These are phyloP conservation scores for Hyles lineata DNA, from an alignment of 2,888 invertebrate species.

Conservation along the genomic window DNA sequence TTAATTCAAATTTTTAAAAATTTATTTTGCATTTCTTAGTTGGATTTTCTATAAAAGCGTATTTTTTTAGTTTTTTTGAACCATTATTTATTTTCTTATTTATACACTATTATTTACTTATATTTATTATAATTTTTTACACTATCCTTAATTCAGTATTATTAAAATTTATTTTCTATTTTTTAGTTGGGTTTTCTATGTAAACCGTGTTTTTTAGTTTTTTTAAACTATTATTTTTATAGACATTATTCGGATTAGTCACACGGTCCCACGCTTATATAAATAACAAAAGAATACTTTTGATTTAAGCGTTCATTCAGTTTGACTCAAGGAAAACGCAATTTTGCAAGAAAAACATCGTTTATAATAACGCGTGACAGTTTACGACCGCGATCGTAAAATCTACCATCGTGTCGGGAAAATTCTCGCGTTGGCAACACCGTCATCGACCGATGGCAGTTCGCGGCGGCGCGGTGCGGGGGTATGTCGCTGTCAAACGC, in stretches of 20 bases:
- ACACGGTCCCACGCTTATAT: not conserved
- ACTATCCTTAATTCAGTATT: too few relatives aligned
- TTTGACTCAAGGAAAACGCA: not conserved
- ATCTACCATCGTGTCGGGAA: constrained; percentile 19
- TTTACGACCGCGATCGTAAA: constrained; percentile 11
- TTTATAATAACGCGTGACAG: not conserved
- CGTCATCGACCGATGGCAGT: constrained; percentile 71
- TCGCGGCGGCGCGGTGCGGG: constrained; percentile 56
- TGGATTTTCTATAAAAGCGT: too few relatives aligned
- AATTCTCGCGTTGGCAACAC: constrained; percentile 54
- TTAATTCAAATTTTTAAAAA: too few relatives aligned
- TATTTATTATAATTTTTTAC: too few relatives aligned
- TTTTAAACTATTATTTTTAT: not conserved
- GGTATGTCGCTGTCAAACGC: constrained; percentile 72
- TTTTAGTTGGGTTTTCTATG: too few relatives aligned
- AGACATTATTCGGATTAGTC: not conserved
- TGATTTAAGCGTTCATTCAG: not conserved
- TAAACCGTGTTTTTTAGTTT: too few relatives aligned
- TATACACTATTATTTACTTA: too few relatives aligned
- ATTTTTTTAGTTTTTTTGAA: too few relatives aligned
- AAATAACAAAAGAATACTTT: not conserved
- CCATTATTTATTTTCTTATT: too few relatives aligned
- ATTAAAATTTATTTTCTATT: too few relatives aligned
- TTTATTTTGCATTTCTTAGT: too few relatives aligned
- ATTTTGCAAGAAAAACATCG: constrained; percentile 7